phyloP scores from a whole-genome alignment of 1,140 invertebrate genomes.

The Gryon sp. region DNA sequence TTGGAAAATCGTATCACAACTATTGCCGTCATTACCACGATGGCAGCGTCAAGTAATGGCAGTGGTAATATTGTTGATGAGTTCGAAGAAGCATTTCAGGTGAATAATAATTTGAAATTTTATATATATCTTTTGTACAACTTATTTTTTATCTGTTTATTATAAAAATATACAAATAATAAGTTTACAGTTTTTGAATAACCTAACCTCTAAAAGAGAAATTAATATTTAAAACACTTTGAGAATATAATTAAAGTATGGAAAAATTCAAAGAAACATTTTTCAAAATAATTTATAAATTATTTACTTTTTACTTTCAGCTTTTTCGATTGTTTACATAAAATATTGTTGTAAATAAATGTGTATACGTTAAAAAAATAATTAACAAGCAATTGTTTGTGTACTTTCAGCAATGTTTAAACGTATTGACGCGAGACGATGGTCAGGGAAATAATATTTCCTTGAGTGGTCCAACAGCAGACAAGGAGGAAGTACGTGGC shows the following conservation, averaged over 20 bases:
- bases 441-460: slow-evolving; percentile 81
- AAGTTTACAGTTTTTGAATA: too few relatives aligned
- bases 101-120: slow-evolving; percentile 63
- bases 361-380: too few relatives aligned
- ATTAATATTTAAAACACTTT: neutral
- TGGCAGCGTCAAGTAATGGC: slow-evolving; percentile 89
- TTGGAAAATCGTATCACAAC: slow-evolving; percentile 3
- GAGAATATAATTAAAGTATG: neutral
- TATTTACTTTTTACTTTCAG: too few relatives aligned
- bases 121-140: neutral
- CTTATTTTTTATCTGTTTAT: too few relatives aligned
- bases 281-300: too few relatives aligned
- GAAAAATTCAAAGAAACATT: too few relatives aligned
- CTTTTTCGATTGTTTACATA: too few relatives aligned
- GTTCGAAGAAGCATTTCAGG: slow-evolving; percentile 92
- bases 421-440: slow-evolving; percentile 92
- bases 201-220: neutral
- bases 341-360: too few relatives aligned
- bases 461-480: slow-evolving; percentile 79
- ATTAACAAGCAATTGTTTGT: too few relatives aligned
- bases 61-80: slow-evolving; percentile 90
- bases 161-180: too few relatives aligned
- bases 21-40: slow-evolving; percentile 76
- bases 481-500: slow-evolving; percentile 90
- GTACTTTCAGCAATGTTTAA: slow-evolving; percentile 88